Conservation (phyloP, 2,888 invertebrate genomes). For the Spodoptera picta region DNA sequence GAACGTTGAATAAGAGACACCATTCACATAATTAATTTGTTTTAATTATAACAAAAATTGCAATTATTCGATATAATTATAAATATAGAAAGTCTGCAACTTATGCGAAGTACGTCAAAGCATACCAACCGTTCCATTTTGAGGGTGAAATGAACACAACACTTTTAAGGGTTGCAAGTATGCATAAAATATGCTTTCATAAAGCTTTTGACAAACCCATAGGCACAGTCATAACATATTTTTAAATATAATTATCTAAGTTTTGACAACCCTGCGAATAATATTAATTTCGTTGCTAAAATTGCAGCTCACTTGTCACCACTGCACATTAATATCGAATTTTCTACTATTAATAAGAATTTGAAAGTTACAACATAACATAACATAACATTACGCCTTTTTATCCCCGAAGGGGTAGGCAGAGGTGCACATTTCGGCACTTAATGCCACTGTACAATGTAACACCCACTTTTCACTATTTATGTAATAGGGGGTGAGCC, state of each 20-base stretch:
- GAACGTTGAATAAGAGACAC: background rate
- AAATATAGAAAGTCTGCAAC: constrained; percentile 16
- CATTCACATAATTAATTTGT: background rate
- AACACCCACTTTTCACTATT: too few species aligned
- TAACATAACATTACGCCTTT: too few species aligned
- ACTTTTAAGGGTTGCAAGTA: constrained; percentile 74
- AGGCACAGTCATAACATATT: constrained; percentile 49
- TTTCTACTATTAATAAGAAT: too few species aligned
- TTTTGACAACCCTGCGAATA: constrained; percentile 14
- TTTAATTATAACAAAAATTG: constrained; percentile 9
- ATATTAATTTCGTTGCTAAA: background rate
- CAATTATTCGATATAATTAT: constrained; percentile 1
- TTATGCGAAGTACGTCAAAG: constrained; percentile 67
- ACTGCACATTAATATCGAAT: too few species aligned
- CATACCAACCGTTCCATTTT: constrained; percentile 70
- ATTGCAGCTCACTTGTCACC: too few species aligned
- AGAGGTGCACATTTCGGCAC: too few species aligned
- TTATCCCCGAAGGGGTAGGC: too few species aligned
- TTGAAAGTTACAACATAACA: too few species aligned
- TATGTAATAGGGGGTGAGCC: too few species aligned
- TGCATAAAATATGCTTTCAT: constrained; percentile 70
- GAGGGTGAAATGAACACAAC: constrained; percentile 71
- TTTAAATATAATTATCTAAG: constrained; percentile 27
- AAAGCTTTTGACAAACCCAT: constrained; percentile 58
- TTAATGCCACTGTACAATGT: too few species aligned